Evolutionary conservation across 2,888 invertebrate genomes (phyloP), one percentile per base, ranked within the genome.

Genomic region (Apamea epomidion): DNA sequence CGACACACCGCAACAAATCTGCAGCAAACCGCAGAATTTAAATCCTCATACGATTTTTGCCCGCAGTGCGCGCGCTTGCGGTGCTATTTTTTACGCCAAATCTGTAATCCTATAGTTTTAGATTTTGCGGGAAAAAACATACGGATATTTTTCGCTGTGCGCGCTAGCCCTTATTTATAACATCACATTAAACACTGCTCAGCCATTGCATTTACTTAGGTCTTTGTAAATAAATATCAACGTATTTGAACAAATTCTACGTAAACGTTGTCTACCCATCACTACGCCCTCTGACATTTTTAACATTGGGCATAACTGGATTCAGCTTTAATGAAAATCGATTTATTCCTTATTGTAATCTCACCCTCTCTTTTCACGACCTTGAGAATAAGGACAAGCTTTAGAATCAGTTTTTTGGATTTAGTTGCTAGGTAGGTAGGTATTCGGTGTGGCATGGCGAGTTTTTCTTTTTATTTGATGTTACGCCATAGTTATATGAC

Each of bases 321-420:
- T 64, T 54, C 42, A 42, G 25, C 25, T 77, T 42, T 12, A 37
- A 37, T 75, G 29, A 54, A 51, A 54, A 76, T 72, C 25, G 18
- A 48, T 73, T 45, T 60, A 25, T 76, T 32, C 76, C 54, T 42
- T 42, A 25, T 58, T 76, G 29, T 29, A 70, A 42, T 60, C 45
- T 48, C n/a, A 32, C n/a, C 21, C 62, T 51, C 48, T 42, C n/a
- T 62, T 21, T 72, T 73, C 18, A 54, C 25, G 72, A 58, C 60
- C 32, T 37, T 76, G 32, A n/a, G 8, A 62, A 21, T 73, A 48
- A 45, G 74, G 7, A 68, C 32, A 29, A 48, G 25, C 42, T n/a
- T n/a, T 21, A n/a, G 12, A 29, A 29, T 21, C 29, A 14, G 3
- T 29, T 51, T 51, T 29, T 32, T 51, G 7, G 0, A 29, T 69